Evolutionary conservation across 2,113 vertebrate genomes (phyloP), one percentile per base, ranked within the genome.

Genomic region (Labeo catla): DNA sequence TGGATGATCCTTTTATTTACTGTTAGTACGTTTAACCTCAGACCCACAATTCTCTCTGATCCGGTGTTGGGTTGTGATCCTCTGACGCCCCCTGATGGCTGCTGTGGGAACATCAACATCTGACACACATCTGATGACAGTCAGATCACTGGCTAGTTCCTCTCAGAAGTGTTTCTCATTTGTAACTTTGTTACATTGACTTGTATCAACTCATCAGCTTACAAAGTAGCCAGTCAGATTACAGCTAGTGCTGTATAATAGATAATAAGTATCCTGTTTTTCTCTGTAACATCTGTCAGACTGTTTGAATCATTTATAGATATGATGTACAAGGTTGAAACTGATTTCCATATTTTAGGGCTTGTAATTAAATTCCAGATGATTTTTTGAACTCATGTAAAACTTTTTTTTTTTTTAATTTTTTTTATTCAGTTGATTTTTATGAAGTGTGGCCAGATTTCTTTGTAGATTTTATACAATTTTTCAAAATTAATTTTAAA

Each of bases 81-180:
- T 45, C 19, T 85, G 87, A 66, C 85, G 61, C 84, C 89, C 74
- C 54, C 91, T 89, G 86, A 47, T 88, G 91, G 76, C n/a, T 15
- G 15, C 8, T 2, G 4, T 21, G 9, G 50, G 13, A 70, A 70
- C 39, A 4, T 4, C 15, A 66, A 2, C 63, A 34, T 34, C 54
- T 19, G 54, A 57, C 54, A 21, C 63, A 66, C 13, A 16, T 15
- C 34, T 54, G 50, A 54, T 16, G 50, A 57, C 28, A 28, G 3
- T 72, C 68, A 19, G 19, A 70, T 39, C 34, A 68, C 28, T 16
- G 65, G 8, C 66, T 16, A 16, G 66, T 28, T 28, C 28, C 28
- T 28, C 28, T 28, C 28, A 28, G 28, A 28, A 28, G 28, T 28
- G 28, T 28, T 2, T 28, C 28, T 28, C 28, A 28, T 28, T 28